phyloP scores from a whole-genome alignment of 2,888 invertebrate genomes.

The Tridacna gigas region DNA sequence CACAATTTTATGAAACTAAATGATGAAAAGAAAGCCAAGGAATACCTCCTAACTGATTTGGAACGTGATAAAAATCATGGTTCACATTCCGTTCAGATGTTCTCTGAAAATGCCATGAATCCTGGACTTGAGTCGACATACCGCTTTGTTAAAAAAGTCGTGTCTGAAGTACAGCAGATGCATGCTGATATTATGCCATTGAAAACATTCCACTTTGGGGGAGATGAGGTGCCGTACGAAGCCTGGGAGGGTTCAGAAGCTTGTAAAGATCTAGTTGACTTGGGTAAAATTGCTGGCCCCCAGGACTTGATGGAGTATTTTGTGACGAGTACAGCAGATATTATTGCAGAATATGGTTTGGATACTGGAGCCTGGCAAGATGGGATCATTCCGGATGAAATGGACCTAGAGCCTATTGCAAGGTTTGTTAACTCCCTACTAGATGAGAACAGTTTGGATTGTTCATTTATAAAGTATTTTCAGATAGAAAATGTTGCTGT shows the following conservation, averaged over 20 bases:
- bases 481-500: too few relatives aligned
- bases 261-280: constrained; percentile 70
- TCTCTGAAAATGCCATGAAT: constrained; percentile 81
- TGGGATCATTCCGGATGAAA: constrained; percentile 71
- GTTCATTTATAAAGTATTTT: background rate
- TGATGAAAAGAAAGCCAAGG: constrained; percentile 62
- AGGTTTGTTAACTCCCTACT: constrained; percentile 28
- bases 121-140: constrained; percentile 81
- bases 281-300: constrained; percentile 61
- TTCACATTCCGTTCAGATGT: constrained; percentile 79
- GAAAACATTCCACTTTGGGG: constrained; percentile 80
- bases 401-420: constrained; percentile 56
- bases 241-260: constrained; percentile 79
- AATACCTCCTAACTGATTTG: constrained; percentile 69
- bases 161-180: constrained; percentile 73
- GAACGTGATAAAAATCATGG: constrained; percentile 59
- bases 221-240: constrained; percentile 80
- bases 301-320: constrained; percentile 76
- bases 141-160: constrained; percentile 79
- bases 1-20: constrained; percentile 62
- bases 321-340: constrained; percentile 70
- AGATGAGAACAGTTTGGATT: background rate
- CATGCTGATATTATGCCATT: constrained; percentile 75
- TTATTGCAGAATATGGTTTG: constrained; percentile 66
- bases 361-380: constrained; percentile 75